Evolutionary conservation across 2,797 vertebrate species (phyloP).

Genomic region (Echiichthys vipera): DNA sequence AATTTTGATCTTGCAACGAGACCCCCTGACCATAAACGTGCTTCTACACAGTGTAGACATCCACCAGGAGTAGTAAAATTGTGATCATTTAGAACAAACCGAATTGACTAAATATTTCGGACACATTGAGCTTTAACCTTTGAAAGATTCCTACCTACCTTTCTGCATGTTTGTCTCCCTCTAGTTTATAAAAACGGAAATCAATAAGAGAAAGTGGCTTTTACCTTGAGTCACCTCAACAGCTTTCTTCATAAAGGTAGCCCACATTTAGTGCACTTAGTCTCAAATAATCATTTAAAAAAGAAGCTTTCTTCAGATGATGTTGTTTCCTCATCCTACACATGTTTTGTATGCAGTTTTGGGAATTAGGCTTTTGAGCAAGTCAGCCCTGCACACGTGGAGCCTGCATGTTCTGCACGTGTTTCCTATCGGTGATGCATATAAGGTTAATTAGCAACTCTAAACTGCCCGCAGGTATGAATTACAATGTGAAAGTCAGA

Average conservation of each 20-base stretch:
- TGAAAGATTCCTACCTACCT: background rate
- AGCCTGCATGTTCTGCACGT: background rate
- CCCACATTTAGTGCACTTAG: too few relatives aligned
- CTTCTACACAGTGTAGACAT: fast-evolving
- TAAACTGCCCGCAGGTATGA: background rate
- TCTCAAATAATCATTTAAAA: background rate
- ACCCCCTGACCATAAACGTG: too few relatives aligned
- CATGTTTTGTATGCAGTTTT: background rate
- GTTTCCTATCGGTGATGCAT: background rate
- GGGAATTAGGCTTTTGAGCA: background rate
- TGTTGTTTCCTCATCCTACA: background rate
- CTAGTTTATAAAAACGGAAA: background rate
- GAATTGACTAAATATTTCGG: background rate
- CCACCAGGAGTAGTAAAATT: background rate
- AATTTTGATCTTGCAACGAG: background rate
- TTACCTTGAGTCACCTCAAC: slow-evolving; percentile 1
- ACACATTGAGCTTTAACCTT: background rate
- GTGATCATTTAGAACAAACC: background rate
- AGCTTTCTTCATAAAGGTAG: background rate
- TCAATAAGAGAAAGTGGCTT: slow-evolving; percentile 19
- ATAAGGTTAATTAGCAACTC: background rate
- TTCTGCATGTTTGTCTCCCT: slow-evolving; percentile 9
- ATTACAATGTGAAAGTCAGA: background rate
- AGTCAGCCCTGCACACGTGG: too few relatives aligned
- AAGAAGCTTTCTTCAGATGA: background rate